Evolutionary conservation across 2,113 vertebrate genomes (phyloP).

Genomic region (Macquaria australasica): DNA sequence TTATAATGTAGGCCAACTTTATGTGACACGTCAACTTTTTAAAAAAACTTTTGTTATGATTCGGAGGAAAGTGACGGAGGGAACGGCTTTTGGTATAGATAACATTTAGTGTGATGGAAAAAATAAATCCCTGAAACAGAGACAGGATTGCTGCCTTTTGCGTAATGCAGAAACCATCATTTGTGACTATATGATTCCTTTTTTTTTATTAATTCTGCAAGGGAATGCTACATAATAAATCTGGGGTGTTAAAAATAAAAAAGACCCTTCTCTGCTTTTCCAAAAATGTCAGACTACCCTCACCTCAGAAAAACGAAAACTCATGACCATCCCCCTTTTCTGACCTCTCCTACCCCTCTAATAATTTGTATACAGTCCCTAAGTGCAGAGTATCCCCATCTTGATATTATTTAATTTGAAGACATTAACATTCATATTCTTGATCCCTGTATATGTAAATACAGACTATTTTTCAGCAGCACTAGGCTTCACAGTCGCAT

Average conservation of each 20-base stretch:
- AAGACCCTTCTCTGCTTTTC: background rate
- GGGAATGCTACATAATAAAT: background rate
- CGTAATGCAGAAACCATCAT: background rate
- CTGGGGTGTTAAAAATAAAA: background rate
- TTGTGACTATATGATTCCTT: background rate
- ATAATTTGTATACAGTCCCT: background rate
- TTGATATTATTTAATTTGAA: background rate
- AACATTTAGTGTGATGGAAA: background rate
- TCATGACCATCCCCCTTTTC: background rate
- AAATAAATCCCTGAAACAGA: background rate
- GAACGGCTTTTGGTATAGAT: background rate
- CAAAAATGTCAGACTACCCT: background rate
- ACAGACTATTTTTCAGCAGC: background rate
- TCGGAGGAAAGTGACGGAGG: background rate
- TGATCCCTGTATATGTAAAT: background rate
- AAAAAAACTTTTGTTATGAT: background rate
- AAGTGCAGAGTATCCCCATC: background rate
- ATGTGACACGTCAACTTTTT: background rate
- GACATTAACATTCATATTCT: background rate
- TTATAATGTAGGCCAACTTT: background rate
- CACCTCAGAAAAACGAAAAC: background rate
- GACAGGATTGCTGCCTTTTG: background rate
- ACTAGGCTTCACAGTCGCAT: background rate
- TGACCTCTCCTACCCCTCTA: no score
- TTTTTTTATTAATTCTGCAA: background rate